phyloP scores from a whole-genome alignment of 2,888 invertebrate species.

The Eupithecia inturbata region DNA sequence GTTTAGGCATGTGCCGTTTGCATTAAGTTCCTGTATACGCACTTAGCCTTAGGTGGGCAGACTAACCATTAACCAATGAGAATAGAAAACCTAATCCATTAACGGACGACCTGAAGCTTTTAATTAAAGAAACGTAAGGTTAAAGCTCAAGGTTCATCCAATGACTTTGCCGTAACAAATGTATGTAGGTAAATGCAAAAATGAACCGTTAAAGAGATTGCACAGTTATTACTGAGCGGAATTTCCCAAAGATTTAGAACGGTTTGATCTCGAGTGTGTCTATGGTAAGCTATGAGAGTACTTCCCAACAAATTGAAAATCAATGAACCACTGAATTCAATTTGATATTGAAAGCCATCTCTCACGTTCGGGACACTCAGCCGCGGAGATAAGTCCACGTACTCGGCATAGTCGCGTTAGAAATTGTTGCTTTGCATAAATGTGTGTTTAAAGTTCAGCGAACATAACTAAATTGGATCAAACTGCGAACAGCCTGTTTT shows the following conservation, averaged over 20 bases:
- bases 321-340: slow-evolving; percentile 88
- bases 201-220: slow-evolving; percentile 19
- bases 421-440: slow-evolving; percentile 2
- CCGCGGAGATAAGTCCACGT: slow-evolving; percentile 47
- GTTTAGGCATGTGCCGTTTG: too few relatives aligned
- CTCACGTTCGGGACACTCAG: slow-evolving; percentile 66
- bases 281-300: slow-evolving; percentile 78
- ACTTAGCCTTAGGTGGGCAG: too few relatives aligned
- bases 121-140: neutral
- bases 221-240: slow-evolving; percentile 44
- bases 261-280: slow-evolving; percentile 68
- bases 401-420: neutral
- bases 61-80: too few relatives aligned
- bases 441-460: neutral
- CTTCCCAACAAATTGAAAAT: slow-evolving; percentile 84
- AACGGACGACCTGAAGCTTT: too few relatives aligned
- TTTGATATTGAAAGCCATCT: slow-evolving; percentile 86
- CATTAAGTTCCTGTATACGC: too few relatives aligned
- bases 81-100: too few relatives aligned
- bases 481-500: neutral
- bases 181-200: neutral
- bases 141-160: neutral
- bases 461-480: neutral
- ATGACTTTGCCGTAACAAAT: neutral
- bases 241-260: slow-evolving; percentile 72